phyloP scores from a whole-genome alignment of 64 coral and sea anemone species.

The Dendrophyllia cribrosa region DNA sequence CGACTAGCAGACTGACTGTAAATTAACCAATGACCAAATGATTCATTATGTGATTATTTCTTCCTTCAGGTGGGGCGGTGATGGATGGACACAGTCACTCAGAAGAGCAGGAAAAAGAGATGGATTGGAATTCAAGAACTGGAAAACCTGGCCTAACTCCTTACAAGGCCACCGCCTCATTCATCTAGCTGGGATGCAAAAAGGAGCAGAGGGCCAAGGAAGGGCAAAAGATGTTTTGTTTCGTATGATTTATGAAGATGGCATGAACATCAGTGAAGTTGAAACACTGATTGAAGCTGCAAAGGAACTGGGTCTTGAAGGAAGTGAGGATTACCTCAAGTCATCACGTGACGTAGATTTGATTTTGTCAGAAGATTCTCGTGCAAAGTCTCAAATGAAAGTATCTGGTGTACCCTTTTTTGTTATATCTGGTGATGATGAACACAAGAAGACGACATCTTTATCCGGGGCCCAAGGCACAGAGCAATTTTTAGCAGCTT shows the following conservation, averaged over 20 bases:
- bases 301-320: slow-evolving; percentile 63
- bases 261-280: slow-evolving; percentile 84
- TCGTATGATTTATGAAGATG: slow-evolving; percentile 92
- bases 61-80: slow-evolving; percentile 69
- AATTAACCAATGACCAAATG: neutral
- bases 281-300: slow-evolving; percentile 72
- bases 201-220: slow-evolving; percentile 70
- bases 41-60: neutral
- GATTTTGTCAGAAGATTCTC: slow-evolving; percentile 74
- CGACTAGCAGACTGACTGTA: neutral
- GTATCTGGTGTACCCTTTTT: slow-evolving; percentile 94
- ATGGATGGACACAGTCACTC: slow-evolving; percentile 84
- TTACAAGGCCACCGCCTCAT: slow-evolving; percentile 82
- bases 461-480: slow-evolving; percentile 82
- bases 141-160: slow-evolving; percentile 88
- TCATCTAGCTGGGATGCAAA: slow-evolving; percentile 70
- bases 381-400: slow-evolving; percentile 75
- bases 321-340: slow-evolving; percentile 68
- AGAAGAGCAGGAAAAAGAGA: slow-evolving; percentile 61
- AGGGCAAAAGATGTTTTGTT: slow-evolving; percentile 87
- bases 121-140: slow-evolving; percentile 88
- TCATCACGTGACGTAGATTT: slow-evolving; percentile 73
- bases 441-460: slow-evolving; percentile 36
- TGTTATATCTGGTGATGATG: slow-evolving; percentile 56
- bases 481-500: slow-evolving; percentile 68